Evolutionary conservation across 2,888 invertebrate species (phyloP).

Genomic region (Tinea trinotella): DNA sequence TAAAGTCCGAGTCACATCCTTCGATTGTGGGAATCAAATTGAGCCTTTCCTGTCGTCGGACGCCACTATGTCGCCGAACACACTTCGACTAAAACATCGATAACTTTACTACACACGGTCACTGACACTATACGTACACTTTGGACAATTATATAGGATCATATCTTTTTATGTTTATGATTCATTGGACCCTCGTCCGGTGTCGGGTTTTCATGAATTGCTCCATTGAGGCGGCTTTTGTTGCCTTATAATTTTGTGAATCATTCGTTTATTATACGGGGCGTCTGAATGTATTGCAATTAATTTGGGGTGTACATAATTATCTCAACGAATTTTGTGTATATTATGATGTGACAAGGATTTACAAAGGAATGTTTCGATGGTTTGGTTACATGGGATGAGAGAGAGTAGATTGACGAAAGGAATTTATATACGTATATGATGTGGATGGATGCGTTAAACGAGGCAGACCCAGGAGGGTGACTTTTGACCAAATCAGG

Average conservation of each 20-base stretch:
- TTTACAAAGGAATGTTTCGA: no score
- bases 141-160: conserved; percentile 5
- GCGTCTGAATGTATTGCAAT: not conserved
- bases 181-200: conserved; percentile 4
- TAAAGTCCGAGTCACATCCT: conserved; percentile 59
- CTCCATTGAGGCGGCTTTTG: conserved; percentile 38
- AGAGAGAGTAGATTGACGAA: no score
- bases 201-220: conserved; percentile 30
- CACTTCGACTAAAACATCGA: not conserved
- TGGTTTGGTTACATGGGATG: no score
- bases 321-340: no score
- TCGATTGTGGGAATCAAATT: conserved; percentile 52
- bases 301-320: no score
- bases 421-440: no score
- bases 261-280: conserved; percentile 5
- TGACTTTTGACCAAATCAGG: no score
- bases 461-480: no score
- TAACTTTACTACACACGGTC: not conserved
- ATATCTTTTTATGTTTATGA: conserved; percentile 1
- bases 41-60: conserved; percentile 41
- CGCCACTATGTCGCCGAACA: conserved; percentile 5
- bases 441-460: no score
- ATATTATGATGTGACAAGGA: no score
- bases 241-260: conserved; percentile 27
- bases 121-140: conserved; percentile 4